Base-by-base conservation (phyloP, 2,797 vertebrate genomes). In the Pelodytes ibericus region DNA sequence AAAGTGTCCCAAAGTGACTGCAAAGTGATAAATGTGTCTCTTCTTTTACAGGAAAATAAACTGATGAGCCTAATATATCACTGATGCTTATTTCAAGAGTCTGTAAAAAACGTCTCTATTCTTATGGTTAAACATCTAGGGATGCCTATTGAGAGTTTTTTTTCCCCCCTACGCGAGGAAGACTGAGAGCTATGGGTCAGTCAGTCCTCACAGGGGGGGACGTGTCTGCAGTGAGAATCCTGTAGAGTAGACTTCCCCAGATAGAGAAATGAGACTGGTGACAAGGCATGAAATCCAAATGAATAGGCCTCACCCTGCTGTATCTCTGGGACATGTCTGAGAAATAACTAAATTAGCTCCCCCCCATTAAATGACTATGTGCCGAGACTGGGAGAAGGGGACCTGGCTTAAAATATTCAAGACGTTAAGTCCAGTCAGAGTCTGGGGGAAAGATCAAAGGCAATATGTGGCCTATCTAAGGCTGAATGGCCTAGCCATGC, bases 211-310 rank as follows among this genome's bases (percentile, higher is more conserved):
- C 16, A 36, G 31, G 72, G 51, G 5, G 22, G 29, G 49, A 5
- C 22, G 9, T 61, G 68, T 63, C 73, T 69, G 41, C 53, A 74
- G 61, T 62, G 72, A 75, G 82, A 60, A 57, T 77, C 81, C 72
- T 71, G 1, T 63, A 1, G 58, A 24, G 1, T 74, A 1, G 53
- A 66, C 78, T 0, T n/a, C 75, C 62, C 83, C 85, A 77, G 85
- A 89, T 89, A 86, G 81, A 89, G 87, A 87, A 83, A 82, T 81
- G 11, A 0, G 41, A 18, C 68, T 56, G 0, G 41, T 87, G 89
- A 87, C 88, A 87, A 82, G 80, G 82, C 82, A 82, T 90, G 88
- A 90, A 90, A 90, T 89, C 82, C 18, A 51, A 80, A 63, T 88
- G 87, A 89, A 89, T 86, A 20, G 82, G 68, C 53, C 61, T 80